Evolutionary conservation across 2,797 vertebrate species (phyloP).

Genomic region (Pseudochirops cupreus): DNA sequence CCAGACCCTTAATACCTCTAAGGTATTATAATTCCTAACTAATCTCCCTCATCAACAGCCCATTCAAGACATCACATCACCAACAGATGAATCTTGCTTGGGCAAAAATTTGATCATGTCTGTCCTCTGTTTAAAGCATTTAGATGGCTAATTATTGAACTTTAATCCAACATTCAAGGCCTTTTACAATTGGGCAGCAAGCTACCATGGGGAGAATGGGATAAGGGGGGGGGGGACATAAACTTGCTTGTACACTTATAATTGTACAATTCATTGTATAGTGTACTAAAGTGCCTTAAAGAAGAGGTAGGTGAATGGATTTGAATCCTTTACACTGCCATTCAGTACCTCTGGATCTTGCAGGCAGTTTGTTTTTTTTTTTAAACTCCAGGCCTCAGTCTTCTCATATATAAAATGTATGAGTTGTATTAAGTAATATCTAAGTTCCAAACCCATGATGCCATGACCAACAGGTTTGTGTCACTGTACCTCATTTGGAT

Average conservation of each 20-base stretch:
- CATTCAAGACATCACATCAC: background rate
- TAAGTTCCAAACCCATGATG: background rate
- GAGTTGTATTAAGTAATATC: background rate
- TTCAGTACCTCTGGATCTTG: slow-evolving; percentile 23
- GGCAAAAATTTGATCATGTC: background rate
- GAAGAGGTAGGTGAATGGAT: slow-evolving; percentile 10
- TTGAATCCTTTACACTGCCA: slow-evolving; percentile 31
- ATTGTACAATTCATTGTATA: background rate
- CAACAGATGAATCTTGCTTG: slow-evolving; percentile 14
- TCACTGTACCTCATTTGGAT: background rate
- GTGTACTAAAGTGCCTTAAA: background rate
- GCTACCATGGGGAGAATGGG: background rate
- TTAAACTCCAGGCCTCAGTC: background rate
- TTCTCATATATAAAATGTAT: slow-evolving; percentile 29
- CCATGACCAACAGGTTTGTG: background rate
- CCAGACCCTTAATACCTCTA: background rate
- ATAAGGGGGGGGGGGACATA: background rate
- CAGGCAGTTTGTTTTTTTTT: slow-evolving; percentile 22
- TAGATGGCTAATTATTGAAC: background rate
- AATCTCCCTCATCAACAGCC: background rate
- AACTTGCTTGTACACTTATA: background rate
- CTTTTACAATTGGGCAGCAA: background rate
- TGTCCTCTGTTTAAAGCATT: background rate
- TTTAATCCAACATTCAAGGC: background rate
- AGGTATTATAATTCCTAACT: background rate